Percentiles rank a stretch among this genome's conserved stretches.
phyloP scores from a whole-genome alignment of 2,113 vertebrate genomes.

The human region DNA sequence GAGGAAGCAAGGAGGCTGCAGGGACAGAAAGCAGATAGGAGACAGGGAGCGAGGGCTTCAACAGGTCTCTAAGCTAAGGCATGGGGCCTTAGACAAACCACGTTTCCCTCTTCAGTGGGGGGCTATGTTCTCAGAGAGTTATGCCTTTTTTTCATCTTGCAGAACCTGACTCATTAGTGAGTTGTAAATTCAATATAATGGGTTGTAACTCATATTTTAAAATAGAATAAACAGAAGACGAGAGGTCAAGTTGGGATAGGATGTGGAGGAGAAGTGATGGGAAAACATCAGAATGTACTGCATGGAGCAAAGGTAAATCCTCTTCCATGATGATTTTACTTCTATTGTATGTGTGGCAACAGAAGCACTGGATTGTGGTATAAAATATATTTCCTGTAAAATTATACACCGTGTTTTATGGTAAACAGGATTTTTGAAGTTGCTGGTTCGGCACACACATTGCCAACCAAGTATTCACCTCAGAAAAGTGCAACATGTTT shows the following conservation, averaged over 20 bases:
- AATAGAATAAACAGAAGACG: not conserved
- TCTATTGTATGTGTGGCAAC: rapidly evolving
- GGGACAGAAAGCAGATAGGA: not conserved
- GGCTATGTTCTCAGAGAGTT: not conserved
- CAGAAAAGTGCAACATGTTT: not conserved
- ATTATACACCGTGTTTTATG: not conserved
- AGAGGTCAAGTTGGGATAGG: not conserved
- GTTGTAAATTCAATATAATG: not conserved
- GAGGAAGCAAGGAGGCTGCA: not conserved
- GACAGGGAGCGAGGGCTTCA: rapidly evolving
- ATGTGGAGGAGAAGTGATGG: rapidly evolving
- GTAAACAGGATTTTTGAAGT: not conserved
- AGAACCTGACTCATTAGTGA: not conserved
- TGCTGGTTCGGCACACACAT: not conserved
- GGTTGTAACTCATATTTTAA: not conserved
- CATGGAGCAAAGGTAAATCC: rapidly evolving
- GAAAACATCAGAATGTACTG: rapidly evolving
- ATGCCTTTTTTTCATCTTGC: not conserved
- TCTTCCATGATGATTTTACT: not conserved
- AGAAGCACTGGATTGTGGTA: not conserved
- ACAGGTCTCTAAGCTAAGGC: not conserved
- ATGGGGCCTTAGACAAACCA: too few species aligned
- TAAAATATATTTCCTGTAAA: not conserved
- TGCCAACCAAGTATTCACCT: not conserved
- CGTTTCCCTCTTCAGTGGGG: too few species aligned